Base-by-base conservation (phyloP, 2,888 invertebrate genomes). In the Marasmarcha lunaedactyla region DNA sequence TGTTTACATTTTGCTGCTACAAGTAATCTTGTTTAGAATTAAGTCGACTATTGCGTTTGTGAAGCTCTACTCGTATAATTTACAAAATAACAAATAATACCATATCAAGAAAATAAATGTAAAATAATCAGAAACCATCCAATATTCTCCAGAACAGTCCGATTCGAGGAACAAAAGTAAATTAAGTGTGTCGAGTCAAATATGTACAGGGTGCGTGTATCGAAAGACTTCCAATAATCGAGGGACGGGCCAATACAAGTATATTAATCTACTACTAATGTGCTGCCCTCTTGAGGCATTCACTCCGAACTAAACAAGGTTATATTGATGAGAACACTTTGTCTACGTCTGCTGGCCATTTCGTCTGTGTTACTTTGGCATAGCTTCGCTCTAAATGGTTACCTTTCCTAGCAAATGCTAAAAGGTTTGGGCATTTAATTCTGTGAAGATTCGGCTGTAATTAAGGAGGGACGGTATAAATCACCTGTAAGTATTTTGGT, bases 181-280 rank as follows among this genome's bases (percentile, higher is more conserved):
- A 30, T 11, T 9, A 30, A 59, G 59, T 63, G 57, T 51, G 54
- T 50, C 49, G 57, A 60, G 58, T 64, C 66, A 69, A 74, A 70
- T 66, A 66, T 55, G 58, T 55, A 60, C 57, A 30, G 11, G 67
- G 69, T 73, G 72, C 67, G 69, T 73, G 72, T 66, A 63, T 61
- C 67, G 63, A 72, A 74, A 67, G 62, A 69, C 68, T 66, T 58
- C 60, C 64, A 68, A 68, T 71, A 66, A 68, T 53, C 47, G 50
- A 52, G 51, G 51, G 52, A 44, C 45, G 50, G 52, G 35, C 39
- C 42, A 41, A 57, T 57, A 56, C 57, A 54, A 58, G 63, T 67
- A 54, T 72, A 79, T 77, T 78, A 76, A 77, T 78, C 73, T 72
- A 61, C 65, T 64, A 57, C 69, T 78, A 78, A 78, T 76, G 73